phyloP scores from a whole-genome alignment of 2,113 vertebrate genomes.

The Brachyhypopomus occidentalis region DNA sequence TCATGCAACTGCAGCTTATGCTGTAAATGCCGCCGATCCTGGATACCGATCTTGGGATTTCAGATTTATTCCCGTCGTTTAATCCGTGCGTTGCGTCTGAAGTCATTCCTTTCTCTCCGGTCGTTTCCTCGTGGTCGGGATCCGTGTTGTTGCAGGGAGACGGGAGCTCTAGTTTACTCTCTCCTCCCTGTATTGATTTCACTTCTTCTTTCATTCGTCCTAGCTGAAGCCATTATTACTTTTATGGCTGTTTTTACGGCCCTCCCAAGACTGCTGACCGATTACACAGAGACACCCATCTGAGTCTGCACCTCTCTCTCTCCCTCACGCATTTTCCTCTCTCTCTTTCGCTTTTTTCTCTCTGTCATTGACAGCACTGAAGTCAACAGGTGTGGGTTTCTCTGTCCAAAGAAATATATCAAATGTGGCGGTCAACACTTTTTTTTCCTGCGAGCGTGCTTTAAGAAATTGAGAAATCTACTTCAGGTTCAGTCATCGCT shows the following conservation, averaged over 20 bases:
- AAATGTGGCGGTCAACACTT: neutral
- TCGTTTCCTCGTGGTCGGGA: neutral
- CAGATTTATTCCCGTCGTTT: constrained; percentile 11
- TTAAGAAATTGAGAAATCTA: constrained; percentile 18
- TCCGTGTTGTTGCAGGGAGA: constrained; percentile 8
- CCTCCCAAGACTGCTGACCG: constrained; percentile 61
- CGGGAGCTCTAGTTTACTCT: constrained; percentile 32
- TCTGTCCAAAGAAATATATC: constrained; percentile 20
- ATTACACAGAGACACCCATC: constrained; percentile 65
- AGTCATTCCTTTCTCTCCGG: neutral
- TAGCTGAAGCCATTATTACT: constrained; percentile 63
- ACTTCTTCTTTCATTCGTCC: constrained; percentile 62
- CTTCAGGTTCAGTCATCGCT: neutral
- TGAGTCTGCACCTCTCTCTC: constrained; percentile 38
- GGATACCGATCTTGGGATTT: neutral
- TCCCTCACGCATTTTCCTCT: neutral
- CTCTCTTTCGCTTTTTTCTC: neutral
- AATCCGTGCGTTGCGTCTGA: neutral
- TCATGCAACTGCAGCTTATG: neutral
- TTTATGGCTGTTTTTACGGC: constrained; percentile 69
- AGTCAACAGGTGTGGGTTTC: constrained; percentile 10
- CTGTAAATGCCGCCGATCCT: neutral
- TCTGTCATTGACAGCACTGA: neutral
- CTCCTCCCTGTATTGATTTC: constrained; percentile 59
- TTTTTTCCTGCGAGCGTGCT: neutral